These are phyloP conservation scores for Ellobium chinense DNA, from an alignment of 2,888 invertebrate species.

Conservation along the genomic window DNA sequence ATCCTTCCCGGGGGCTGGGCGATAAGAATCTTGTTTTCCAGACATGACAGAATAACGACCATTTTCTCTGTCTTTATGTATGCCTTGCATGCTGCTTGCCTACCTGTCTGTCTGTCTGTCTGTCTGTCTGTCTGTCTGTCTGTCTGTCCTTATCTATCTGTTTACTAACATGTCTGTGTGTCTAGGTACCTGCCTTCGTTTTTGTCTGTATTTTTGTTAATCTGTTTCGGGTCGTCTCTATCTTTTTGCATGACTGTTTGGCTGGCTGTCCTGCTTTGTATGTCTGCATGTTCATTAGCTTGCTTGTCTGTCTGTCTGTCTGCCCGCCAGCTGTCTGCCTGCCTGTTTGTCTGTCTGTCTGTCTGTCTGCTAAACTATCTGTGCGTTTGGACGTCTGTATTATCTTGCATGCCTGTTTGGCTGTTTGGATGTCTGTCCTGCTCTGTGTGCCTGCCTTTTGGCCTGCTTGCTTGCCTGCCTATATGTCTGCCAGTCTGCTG, in stretches of 20 bases:
- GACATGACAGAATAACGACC: too few species aligned
- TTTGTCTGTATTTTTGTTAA: background rate
- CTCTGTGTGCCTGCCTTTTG: constrained; percentile 12
- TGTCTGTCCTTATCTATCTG: background rate
- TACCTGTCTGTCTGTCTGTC: background rate
- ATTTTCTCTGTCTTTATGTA: constrained; percentile 19
- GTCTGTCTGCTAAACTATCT: constrained; percentile 14
- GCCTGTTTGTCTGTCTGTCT: constrained; percentile 29
- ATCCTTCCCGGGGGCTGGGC: too few species aligned
- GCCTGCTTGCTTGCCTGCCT: background rate
- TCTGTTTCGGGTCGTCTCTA: too few species aligned
- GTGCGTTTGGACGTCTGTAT: too few species aligned
- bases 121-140: background rate
- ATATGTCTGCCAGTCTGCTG: background rate
- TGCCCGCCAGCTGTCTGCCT: background rate
- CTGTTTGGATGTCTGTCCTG: constrained; percentile 29
- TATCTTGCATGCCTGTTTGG: background rate
- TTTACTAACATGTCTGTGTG: background rate
- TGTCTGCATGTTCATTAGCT: too few species aligned
- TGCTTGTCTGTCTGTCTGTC: constrained; percentile 5
- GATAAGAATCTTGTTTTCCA: too few species aligned
- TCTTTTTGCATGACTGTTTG: background rate
- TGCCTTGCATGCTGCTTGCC: background rate
- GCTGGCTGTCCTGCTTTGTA: background rate
- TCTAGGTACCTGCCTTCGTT: background rate